Conservation (phyloP, 2,113 vertebrate genomes). For the Ciconia maguari region DNA sequence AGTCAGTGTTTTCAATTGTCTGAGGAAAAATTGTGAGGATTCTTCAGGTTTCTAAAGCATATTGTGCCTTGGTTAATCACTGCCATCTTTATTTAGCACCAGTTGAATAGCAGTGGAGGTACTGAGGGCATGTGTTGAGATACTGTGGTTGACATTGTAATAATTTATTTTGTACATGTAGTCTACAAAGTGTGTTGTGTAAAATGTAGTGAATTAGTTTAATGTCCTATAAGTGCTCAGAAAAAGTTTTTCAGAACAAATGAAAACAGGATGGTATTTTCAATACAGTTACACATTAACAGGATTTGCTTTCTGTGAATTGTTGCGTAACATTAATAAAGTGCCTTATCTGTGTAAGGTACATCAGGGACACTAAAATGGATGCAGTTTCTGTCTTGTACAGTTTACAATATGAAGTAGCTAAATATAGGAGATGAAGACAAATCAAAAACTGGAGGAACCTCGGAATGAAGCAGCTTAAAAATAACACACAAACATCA, state of each 20-base stretch:
- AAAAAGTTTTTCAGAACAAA: background rate
- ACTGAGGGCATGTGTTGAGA: background rate
- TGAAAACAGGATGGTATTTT: background rate
- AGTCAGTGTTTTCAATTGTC: background rate
- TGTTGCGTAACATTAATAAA: background rate
- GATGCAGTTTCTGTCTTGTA: background rate
- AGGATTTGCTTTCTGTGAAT: background rate
- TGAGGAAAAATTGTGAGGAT: background rate
- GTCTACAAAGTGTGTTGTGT: background rate
- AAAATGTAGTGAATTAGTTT: background rate
- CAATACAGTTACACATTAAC: background rate
- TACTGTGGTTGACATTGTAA: background rate
- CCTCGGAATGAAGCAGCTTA: background rate
- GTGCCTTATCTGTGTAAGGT: background rate
- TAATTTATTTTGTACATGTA: background rate
- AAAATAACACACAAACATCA: constrained; percentile 35
- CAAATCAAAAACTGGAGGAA: background rate
- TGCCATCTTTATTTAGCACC: background rate
- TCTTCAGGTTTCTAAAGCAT: background rate
- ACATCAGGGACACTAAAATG: background rate
- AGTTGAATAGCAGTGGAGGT: background rate
- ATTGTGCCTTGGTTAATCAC: background rate
- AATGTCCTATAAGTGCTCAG: background rate
- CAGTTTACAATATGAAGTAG: background rate
- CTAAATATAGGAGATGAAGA: background rate